Conservation (phyloP, 2,113 vertebrate species). For the Plectropomus leopardus region DNA sequence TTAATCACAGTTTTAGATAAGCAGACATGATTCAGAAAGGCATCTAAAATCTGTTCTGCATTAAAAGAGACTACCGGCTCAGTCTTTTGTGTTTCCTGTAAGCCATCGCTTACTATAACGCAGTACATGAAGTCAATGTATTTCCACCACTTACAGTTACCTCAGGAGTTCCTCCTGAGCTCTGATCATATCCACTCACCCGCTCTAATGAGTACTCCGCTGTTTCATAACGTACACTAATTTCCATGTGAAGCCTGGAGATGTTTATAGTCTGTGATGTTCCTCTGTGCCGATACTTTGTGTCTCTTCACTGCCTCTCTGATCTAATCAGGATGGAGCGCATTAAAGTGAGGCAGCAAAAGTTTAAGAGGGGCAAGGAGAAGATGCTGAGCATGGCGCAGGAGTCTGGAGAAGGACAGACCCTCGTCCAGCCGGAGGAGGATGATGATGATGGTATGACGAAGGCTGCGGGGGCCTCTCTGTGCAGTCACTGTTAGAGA, state of each 20-base stretch:
- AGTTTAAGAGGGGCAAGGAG: slow-evolving; percentile 98
- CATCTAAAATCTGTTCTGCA: neutral
- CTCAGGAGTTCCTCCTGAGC: slow-evolving; percentile 57
- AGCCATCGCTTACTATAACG: slow-evolving; percentile 36
- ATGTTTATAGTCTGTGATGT: slow-evolving; percentile 52
- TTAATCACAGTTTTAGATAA: slow-evolving; percentile 3
- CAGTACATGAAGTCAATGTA: slow-evolving; percentile 49
- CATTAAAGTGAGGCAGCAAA: slow-evolving; percentile 97
- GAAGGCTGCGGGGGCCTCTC: slow-evolving; percentile 2
- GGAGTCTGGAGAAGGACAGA: slow-evolving; percentile 91
- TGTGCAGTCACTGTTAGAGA: slow-evolving; percentile 13
- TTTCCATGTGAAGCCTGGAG: slow-evolving; percentile 51
- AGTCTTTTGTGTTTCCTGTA: slow-evolving; percentile 51
- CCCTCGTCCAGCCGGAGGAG: slow-evolving; percentile 84
- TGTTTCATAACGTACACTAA: slow-evolving; percentile 47
- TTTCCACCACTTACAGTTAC: slow-evolving; percentile 64
- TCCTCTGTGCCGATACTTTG: slow-evolving; percentile 53
- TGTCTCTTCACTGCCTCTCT: slow-evolving; percentile 66
- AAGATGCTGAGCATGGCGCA: slow-evolving; percentile 93
- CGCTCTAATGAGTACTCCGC: slow-evolving; percentile 61
- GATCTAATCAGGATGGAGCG: slow-evolving; percentile 94
- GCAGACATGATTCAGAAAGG: slow-evolving; percentile 27
- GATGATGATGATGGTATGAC: slow-evolving; percentile 92
- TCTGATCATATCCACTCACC: slow-evolving; percentile 52
- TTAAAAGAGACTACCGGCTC: slow-evolving; percentile 33